A percentile compares a stretch with the other conserved stretches of the same genome.
phyloP scores from a whole-genome alignment of 2,797 vertebrate species.

The Salmo trutta region DNA sequence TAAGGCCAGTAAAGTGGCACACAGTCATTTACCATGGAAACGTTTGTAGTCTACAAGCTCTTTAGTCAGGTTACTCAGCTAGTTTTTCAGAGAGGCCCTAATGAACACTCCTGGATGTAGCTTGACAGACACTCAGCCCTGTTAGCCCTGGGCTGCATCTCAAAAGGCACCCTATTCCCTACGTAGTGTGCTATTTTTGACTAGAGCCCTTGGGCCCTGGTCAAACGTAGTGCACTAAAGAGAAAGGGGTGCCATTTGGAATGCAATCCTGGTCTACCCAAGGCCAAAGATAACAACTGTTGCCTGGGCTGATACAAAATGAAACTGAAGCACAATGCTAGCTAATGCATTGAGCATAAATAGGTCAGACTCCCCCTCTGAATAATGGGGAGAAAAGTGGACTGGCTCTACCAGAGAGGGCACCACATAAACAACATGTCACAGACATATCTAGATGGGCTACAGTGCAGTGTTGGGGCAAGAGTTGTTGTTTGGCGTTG shows the following conservation, averaged over 20 bases:
- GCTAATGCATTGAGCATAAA: constrained; percentile 25
- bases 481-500: not conserved
- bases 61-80: not conserved
- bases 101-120: constrained; percentile 28
- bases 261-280: not conserved
- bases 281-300: not conserved
- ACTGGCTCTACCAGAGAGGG: not conserved
- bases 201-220: too few relatives aligned
- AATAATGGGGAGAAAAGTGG: not conserved
- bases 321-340: not conserved
- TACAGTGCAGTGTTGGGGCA: not conserved
- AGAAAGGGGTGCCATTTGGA: not conserved
- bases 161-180: not conserved
- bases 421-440: not conserved
- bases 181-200: not conserved
- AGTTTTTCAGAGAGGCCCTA: constrained; percentile 23
- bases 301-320: not conserved
- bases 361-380: constrained; percentile 25
- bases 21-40: constrained; percentile 27
- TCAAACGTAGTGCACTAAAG: too few relatives aligned
- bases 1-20: constrained; percentile 26
- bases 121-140: constrained; percentile 27
- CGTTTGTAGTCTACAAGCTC: constrained; percentile 21
- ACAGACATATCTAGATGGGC: not conserved
- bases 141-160: not conserved